Conservation (phyloP, 1,140 invertebrate species). For the Pseudomyrmex dendroicus region DNA sequence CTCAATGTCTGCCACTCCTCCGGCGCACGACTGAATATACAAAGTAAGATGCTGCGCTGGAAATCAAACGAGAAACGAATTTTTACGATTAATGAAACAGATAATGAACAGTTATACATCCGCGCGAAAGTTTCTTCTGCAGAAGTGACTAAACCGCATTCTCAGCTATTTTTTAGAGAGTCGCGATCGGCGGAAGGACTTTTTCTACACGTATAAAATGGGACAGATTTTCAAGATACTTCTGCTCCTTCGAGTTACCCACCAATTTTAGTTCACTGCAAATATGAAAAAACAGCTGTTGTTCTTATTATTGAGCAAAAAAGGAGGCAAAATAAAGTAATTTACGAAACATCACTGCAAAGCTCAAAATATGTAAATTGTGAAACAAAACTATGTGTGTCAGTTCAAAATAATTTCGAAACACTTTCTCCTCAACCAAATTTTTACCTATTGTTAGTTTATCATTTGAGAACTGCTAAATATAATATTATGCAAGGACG, state of each 20-base stretch:
- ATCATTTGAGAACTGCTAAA: no score
- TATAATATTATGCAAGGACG: no score
- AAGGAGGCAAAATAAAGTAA: not conserved
- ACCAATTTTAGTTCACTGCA: not conserved
- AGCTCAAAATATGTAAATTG: no score
- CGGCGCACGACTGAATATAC: not conserved
- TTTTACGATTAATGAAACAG: constrained; percentile 20
- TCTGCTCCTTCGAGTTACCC: not conserved
- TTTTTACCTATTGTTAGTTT: no score
- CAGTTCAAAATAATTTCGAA: no score
- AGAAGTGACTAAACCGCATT: constrained; percentile 41
- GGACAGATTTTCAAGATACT: constrained; percentile 22
- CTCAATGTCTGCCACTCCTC: not conserved
- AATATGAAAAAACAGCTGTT: not conserved
- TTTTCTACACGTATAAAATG: constrained; percentile 25
- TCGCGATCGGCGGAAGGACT: not conserved
- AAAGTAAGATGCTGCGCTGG: not conserved
- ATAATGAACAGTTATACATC: constrained; percentile 47
- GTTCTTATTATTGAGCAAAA: not conserved
- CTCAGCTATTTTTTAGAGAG: constrained; percentile 36
- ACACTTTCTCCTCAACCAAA: no score
- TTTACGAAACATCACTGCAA: not conserved
- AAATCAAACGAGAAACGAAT: constrained; percentile 50
- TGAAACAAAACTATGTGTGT: no score
- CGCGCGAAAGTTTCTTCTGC: constrained; percentile 53